phyloP scores from a whole-genome alignment of 1,140 invertebrate genomes.

The Microplitis mediator region DNA sequence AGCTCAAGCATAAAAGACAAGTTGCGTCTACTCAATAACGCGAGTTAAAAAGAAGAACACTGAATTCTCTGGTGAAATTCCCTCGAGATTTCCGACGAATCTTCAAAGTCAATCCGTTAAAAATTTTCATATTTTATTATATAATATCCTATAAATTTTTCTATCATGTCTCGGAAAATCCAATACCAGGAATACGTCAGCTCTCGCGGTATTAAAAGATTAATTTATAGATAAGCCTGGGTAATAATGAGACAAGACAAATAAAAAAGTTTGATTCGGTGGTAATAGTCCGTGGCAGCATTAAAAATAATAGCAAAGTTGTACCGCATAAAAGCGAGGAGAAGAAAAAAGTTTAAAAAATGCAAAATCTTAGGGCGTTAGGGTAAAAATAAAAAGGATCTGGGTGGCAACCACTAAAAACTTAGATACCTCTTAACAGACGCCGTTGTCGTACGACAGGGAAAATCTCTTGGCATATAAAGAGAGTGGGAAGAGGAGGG shows the following conservation, averaged over 20 bases:
- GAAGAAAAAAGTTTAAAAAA: background rate
- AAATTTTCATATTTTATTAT: too few relatives aligned
- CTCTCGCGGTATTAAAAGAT: too few relatives aligned
- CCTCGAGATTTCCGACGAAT: too few relatives aligned
- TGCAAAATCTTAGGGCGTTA: slow-evolving; percentile 1
- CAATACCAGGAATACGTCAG: too few relatives aligned
- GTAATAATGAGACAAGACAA: too few relatives aligned
- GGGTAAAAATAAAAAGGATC: slow-evolving; percentile 16
- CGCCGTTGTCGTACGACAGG: slow-evolving; percentile 31
- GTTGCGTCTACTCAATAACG: background rate
- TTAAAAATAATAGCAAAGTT: background rate
- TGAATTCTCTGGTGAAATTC: too few relatives aligned
- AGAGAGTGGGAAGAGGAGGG: background rate
- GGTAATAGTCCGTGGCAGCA: background rate
- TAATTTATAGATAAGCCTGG: too few relatives aligned
- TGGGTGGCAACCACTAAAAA: slow-evolving; percentile 37
- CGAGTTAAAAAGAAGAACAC: too few relatives aligned
- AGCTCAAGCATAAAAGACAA: background rate
- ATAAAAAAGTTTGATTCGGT: too few relatives aligned
- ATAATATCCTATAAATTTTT: too few relatives aligned
- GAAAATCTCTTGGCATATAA: background rate
- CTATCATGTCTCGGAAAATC: too few relatives aligned
- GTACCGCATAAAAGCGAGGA: background rate
- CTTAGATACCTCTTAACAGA: slow-evolving; percentile 44
- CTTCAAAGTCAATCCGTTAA: too few relatives aligned